Evolutionary conservation across 2,888 invertebrate species (phyloP).

Genomic region (Tholera decimalis): DNA sequence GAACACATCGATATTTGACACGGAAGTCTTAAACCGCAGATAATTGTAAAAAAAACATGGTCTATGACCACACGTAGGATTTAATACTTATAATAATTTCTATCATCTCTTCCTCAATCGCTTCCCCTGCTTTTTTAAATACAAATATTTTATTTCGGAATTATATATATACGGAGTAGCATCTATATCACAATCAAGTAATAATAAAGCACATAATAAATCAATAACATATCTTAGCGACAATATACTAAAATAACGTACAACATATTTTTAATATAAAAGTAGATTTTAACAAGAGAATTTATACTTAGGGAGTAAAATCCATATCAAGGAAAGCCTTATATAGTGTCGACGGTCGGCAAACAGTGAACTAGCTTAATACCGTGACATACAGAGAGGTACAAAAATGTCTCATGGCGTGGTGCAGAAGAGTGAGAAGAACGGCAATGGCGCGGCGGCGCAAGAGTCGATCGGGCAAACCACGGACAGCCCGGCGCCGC

Average conservation of each 20-base stretch:
- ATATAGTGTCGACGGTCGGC: constrained; percentile 59
- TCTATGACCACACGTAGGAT: constrained; percentile 79
- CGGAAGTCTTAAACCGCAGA: constrained; percentile 78
- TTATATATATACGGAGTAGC: constrained; percentile 55
- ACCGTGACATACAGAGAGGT: constrained; percentile 67
- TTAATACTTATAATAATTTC: constrained; percentile 63
- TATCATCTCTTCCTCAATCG: constrained; percentile 69
- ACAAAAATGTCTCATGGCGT: constrained; percentile 86
- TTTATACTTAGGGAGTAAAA: constrained; percentile 56
- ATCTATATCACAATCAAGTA: constrained; percentile 53
- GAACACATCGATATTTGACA: constrained; percentile 67
- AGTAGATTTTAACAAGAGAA: constrained; percentile 58
- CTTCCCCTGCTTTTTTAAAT: constrained; percentile 54
- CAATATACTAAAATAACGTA: constrained; percentile 70
- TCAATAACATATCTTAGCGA: constrained; percentile 76
- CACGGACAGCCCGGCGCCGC: constrained; percentile 91
- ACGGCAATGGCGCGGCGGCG: constrained; percentile 76
- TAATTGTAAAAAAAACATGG: constrained; percentile 77
- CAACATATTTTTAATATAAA: constrained; percentile 64
- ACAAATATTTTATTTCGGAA: constrained; percentile 54
- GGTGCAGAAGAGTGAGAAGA: constrained; percentile 81
- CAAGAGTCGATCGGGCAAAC: constrained; percentile 78
- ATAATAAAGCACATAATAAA: constrained; percentile 63
- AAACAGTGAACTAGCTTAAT: constrained; percentile 34
- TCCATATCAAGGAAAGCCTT: constrained; percentile 74